Conservation (phyloP, 2,797 vertebrate genomes). For the Tangara arthus region DNA sequence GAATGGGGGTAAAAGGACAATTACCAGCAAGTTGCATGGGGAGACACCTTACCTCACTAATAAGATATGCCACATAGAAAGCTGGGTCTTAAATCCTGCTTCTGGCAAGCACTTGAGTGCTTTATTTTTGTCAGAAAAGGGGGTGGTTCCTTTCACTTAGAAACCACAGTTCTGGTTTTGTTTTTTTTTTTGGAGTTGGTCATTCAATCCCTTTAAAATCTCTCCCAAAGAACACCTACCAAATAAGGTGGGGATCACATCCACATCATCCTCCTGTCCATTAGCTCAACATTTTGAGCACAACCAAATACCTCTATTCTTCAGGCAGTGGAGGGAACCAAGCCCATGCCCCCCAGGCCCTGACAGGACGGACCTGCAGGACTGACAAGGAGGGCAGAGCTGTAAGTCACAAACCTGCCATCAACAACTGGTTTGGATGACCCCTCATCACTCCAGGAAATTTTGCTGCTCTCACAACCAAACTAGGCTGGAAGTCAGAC, state of each 20-base stretch:
- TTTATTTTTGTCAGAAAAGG: background rate
- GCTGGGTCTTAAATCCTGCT: background rate
- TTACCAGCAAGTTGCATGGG: background rate
- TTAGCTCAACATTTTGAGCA: background rate
- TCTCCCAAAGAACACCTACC: background rate
- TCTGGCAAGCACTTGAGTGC: background rate
- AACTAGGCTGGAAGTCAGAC: background rate
- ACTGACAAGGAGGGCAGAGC: background rate
- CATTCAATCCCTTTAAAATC: background rate
- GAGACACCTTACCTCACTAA: background rate
- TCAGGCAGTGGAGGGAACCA: background rate
- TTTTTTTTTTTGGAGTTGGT: background rate
- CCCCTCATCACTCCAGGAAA: background rate
- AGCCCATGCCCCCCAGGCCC: background rate
- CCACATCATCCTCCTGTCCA: background rate
- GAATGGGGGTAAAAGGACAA: background rate
- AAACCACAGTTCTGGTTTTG: background rate
- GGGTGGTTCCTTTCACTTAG: background rate
- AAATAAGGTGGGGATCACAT: background rate
- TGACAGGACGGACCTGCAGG: background rate
- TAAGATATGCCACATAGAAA: background rate
- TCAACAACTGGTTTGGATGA: background rate
- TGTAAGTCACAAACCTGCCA: background rate
- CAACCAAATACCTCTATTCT: background rate
- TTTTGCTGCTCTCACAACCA: background rate